These are phyloP conservation scores for Aurelia sp. DNA, from an alignment of 30 jellyfish, hydroid and myxozoan species.

Conservation along the genomic window DNA sequence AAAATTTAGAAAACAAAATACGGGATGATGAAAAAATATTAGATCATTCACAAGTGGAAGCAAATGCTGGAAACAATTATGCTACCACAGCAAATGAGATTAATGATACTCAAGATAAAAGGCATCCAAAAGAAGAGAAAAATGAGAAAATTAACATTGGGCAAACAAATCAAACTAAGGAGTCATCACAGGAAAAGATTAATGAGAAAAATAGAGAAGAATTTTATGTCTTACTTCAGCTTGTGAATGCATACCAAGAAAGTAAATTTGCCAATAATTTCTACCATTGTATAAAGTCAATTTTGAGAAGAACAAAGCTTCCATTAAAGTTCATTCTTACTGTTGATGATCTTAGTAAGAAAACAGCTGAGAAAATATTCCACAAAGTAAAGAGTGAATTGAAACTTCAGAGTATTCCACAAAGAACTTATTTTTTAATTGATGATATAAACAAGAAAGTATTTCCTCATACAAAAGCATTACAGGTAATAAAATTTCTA, in stretches of 20 bases:
- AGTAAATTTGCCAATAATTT: constrained; percentile 64
- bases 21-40: not conserved
- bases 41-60: not conserved
- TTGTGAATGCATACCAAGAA: constrained; percentile 69
- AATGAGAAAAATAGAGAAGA: constrained; percentile 2
- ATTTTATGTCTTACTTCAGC: constrained; percentile 53
- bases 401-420: constrained; percentile 18
- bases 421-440: constrained; percentile 23
- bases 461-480: constrained; percentile 43
- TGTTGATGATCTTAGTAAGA: constrained; percentile 45
- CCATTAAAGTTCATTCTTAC: constrained; percentile 47
- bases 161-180: not conserved
- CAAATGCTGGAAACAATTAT: not conserved
- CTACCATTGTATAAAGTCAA: constrained; percentile 48
- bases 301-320: constrained; percentile 38
- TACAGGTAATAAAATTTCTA: constrained; percentile 27
- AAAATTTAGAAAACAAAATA: not conserved
- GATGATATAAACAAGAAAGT: constrained; percentile 35
- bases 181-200: not conserved
- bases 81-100: not conserved
- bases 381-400: constrained; percentile 15
- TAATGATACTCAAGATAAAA: not conserved
- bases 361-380: constrained; percentile 55
- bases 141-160: not conserved
- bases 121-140: not conserved